A percentile compares a stretch with the other conserved stretches of the same genome.
phyloP scores from a whole-genome alignment of 2,113 vertebrate genomes.

The Menidia beryllina region DNA sequence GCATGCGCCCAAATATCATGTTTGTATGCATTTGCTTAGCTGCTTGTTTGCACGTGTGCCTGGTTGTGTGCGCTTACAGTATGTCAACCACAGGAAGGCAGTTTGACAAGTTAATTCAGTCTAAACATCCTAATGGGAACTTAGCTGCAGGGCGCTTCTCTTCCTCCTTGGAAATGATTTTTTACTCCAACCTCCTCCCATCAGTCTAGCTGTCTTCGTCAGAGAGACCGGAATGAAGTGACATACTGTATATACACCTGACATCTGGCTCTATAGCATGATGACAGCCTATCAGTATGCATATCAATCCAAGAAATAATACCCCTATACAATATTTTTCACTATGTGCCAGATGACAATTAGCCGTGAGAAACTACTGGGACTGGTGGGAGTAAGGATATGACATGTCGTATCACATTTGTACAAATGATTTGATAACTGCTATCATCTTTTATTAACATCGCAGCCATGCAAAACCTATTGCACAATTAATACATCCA shows the following conservation, averaged over 20 bases:
- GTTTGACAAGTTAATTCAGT: constrained; percentile 81
- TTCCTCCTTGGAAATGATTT: constrained; percentile 74
- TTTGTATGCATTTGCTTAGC: constrained; percentile 35
- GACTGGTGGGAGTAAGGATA: constrained; percentile 8
- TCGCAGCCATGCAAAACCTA: neutral
- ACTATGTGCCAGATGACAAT: neutral
- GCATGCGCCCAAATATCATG: constrained; percentile 23
- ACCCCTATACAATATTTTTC: constrained; percentile 2
- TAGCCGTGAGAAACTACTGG: neutral
- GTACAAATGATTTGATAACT: constrained; percentile 13
- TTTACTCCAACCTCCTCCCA: constrained; percentile 68
- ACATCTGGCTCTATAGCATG: constrained; percentile 45
- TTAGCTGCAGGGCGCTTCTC: constrained; percentile 70
- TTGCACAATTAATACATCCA: neutral
- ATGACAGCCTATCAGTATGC: constrained; percentile 42
- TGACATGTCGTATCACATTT: no score
- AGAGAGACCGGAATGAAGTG: constrained; percentile 30
- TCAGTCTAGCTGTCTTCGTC: constrained; percentile 46
- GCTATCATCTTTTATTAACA: neutral
- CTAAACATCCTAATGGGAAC: constrained; percentile 75
- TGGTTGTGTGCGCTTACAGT: constrained; percentile 39
- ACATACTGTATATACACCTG: constrained; percentile 47
- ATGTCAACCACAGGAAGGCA: constrained; percentile 53
- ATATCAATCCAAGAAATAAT: constrained; percentile 47
- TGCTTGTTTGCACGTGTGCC: constrained; percentile 28